Conservation (phyloP, 2,113 vertebrate species). For the Zosterops hypoxanthus region DNA sequence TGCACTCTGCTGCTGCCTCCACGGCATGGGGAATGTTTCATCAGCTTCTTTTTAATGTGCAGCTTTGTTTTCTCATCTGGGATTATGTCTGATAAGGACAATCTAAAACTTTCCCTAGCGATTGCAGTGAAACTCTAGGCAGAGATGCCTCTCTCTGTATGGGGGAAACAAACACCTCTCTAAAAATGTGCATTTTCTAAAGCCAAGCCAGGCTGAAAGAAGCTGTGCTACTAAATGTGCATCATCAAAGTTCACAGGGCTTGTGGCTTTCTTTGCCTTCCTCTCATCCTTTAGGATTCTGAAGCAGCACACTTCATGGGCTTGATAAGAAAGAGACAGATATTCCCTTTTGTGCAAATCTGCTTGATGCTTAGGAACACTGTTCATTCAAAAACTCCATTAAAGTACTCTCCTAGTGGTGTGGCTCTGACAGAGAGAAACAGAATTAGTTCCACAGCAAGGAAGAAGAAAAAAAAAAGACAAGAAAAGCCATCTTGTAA, state of each 20-base stretch:
- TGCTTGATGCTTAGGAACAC: neutral
- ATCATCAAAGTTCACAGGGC: constrained; percentile 9
- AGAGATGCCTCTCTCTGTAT: neutral
- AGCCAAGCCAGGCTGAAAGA: neutral
- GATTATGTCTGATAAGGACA: neutral
- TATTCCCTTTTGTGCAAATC: constrained; percentile 31
- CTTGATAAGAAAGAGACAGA: neutral
- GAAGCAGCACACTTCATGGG: constrained; percentile 30
- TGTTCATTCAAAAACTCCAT: neutral
- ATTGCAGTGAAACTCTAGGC: neutral
- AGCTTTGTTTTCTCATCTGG: constrained; percentile 18
- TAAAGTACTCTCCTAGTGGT: neutral
- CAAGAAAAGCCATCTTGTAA: neutral
- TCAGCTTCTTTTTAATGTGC: neutral
- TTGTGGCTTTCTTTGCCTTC: neutral
- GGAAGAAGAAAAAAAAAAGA: neutral
- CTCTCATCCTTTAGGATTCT: constrained; percentile 16
- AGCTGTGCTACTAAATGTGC: neutral
- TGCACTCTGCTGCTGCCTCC: neutral
- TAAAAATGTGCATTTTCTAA: neutral
- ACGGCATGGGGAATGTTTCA: neutral
- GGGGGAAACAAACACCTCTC: neutral
- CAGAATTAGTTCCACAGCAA: neutral
- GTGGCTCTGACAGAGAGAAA: neutral
- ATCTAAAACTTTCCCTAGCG: neutral